phyloP scores from a whole-genome alignment of 37 sponge, comb jelly and placozoan genomes.

The Geodia barretti region DNA sequence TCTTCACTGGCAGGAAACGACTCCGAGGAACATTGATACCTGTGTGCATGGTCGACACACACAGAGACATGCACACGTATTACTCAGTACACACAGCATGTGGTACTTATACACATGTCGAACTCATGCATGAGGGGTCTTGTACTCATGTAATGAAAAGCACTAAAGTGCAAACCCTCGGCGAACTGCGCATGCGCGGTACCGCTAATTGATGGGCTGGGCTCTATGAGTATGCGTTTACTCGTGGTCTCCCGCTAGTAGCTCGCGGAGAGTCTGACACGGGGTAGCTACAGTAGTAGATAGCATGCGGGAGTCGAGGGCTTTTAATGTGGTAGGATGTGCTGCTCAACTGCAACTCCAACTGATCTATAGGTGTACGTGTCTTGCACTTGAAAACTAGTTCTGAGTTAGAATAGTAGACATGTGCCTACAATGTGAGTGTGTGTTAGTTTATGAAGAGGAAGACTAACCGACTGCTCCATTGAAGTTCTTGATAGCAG shows the following conservation, averaged over 20 bases:
- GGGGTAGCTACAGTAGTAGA: too few species aligned
- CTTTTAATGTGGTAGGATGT: too few species aligned
- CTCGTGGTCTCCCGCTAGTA: too few species aligned
- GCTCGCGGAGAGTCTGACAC: too few species aligned
- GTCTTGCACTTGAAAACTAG: too few species aligned
- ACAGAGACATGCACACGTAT: constrained; percentile 18
- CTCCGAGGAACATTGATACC: constrained; percentile 88
- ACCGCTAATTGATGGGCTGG: neutral
- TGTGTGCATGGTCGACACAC: too few species aligned
- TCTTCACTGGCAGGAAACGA: constrained; percentile 86
- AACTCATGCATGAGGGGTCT: constrained; percentile 34
- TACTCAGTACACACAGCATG: constrained; percentile 85
- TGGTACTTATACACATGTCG: constrained; percentile 89
- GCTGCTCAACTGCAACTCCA: too few species aligned
- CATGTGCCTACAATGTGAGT: neutral
- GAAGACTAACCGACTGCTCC: constrained; percentile 82
- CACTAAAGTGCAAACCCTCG: too few species aligned
- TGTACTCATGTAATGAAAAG: constrained; percentile 6
- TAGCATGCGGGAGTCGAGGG: too few species aligned
- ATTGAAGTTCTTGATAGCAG: constrained; percentile 94
- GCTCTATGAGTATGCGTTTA: too few species aligned
- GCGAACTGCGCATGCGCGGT: neutral
- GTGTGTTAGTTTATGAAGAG: neutral
- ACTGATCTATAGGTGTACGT: too few species aligned
- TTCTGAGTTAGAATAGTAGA: too few species aligned